Percentiles rank a stretch among this genome's conserved stretches.
Conservation (phyloP, 2,797 vertebrate genomes). For the Pipistrellus kuhlii region DNA sequence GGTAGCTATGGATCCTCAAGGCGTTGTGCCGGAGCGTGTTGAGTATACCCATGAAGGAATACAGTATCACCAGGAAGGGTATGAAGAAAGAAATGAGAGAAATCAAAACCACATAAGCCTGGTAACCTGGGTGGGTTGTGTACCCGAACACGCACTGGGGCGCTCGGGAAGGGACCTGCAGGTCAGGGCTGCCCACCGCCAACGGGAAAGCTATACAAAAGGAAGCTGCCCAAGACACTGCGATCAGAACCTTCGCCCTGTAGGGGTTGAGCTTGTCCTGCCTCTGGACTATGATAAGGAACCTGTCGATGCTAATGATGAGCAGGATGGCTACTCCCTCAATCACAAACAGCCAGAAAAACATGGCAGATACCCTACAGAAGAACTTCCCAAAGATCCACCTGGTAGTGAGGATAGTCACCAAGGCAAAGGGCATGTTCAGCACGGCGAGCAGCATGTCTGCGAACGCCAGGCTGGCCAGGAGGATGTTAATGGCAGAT, state of each 20-base stretch:
- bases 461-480: slow-evolving; percentile 97
- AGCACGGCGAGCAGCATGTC: slow-evolving; percentile 97
- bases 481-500: slow-evolving; percentile 98
- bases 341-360: slow-evolving; percentile 97
- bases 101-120: slow-evolving; percentile 93
- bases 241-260: slow-evolving; percentile 95
- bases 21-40: slow-evolving; percentile 97
- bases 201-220: slow-evolving; percentile 95
- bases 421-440: slow-evolving; percentile 97
- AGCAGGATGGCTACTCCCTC: slow-evolving; percentile 97
- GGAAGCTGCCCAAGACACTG: slow-evolving; percentile 94
- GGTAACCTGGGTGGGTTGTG: slow-evolving; percentile 92
- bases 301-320: slow-evolving; percentile 98
- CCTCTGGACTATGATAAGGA: slow-evolving; percentile 98
- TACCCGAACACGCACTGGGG: slow-evolving; percentile 98
- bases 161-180: slow-evolving; percentile 94
- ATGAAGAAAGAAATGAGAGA: slow-evolving; percentile 95
- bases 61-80: slow-evolving; percentile 96
- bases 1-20: slow-evolving; percentile 96
- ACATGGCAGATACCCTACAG: slow-evolving; percentile 96
- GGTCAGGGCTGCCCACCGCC: slow-evolving; percentile 92
- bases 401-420: slow-evolving; percentile 93
- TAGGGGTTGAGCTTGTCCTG: slow-evolving; percentile 97
- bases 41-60: slow-evolving; percentile 97
- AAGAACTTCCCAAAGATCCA: slow-evolving; percentile 97